phyloP scores from a whole-genome alignment of 2,797 vertebrate species.

The Eremophila alpestris region DNA sequence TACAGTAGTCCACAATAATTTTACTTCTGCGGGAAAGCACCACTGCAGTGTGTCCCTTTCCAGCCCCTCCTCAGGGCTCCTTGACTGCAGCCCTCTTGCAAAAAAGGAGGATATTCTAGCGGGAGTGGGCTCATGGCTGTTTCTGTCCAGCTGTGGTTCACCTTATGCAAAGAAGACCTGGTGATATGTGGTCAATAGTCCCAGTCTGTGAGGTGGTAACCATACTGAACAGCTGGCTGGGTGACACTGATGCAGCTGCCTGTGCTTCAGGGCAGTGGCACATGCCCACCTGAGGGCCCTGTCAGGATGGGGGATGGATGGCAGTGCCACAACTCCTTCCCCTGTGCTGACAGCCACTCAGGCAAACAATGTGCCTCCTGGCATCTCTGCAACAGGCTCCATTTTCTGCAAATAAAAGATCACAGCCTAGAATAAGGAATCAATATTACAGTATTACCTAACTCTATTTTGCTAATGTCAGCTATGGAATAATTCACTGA shows the following conservation, averaged over 20 bases:
- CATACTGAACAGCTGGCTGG: not conserved
- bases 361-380: not conserved
- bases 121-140: not conserved
- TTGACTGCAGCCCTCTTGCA: not conserved
- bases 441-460: not conserved
- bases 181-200: not conserved
- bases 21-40: not conserved
- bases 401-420: not conserved
- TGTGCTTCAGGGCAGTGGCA: not conserved
- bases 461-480: not conserved
- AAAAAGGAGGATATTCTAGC: not conserved
- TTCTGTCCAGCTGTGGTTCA: not conserved
- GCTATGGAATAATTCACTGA: not conserved
- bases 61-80: not conserved
- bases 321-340: not conserved
- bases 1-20: not conserved
- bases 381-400: not conserved
- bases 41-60: accelerated
- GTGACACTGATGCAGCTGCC: not conserved
- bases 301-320: not conserved
- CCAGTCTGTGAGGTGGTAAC: not conserved
- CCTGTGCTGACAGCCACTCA: not conserved
- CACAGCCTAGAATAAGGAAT: not conserved
- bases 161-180: not conserved
- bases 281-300: not conserved